Conservation (phyloP, 2,113 vertebrate genomes). For the Chaetops frenatus region DNA sequence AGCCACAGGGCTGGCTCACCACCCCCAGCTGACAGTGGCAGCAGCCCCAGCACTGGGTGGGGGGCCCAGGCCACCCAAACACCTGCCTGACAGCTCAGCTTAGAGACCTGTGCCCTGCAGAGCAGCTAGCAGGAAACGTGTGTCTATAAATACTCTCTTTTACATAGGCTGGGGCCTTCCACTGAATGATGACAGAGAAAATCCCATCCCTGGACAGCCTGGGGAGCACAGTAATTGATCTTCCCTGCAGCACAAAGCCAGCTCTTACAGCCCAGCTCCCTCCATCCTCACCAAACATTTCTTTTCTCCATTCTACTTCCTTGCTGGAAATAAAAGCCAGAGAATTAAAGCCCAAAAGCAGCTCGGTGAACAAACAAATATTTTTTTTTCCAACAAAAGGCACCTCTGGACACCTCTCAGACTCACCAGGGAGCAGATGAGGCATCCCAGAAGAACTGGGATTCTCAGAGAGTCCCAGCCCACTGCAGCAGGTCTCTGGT, state of each 20-base stretch:
- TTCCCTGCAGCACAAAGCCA: not conserved
- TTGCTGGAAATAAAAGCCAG: not conserved
- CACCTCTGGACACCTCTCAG: not conserved
- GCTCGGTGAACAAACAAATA: not conserved
- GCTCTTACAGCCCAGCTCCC: not conserved
- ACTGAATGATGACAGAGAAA: not conserved
- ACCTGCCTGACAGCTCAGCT: rapidly evolving
- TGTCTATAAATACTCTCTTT: not conserved
- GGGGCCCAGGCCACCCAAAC: not conserved
- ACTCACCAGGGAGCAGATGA: not conserved
- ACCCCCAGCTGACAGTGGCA: rapidly evolving
- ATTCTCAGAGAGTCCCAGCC: not conserved
- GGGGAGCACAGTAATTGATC: not conserved
- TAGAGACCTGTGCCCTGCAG: not conserved
- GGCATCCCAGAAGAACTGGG: rapidly evolving
- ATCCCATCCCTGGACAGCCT: rapidly evolving
- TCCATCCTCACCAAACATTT: not conserved
- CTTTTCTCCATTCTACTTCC: not conserved
- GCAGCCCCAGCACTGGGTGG: rapidly evolving
- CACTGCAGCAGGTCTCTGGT: not conserved
- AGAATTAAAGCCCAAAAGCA: not conserved
- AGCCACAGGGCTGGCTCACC: rapidly evolving
- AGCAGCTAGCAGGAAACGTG: not conserved
- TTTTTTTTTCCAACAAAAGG: not conserved
- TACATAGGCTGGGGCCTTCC: not conserved